phyloP scores from a whole-genome alignment of 2,888 invertebrate species.

The Altica lythri region DNA sequence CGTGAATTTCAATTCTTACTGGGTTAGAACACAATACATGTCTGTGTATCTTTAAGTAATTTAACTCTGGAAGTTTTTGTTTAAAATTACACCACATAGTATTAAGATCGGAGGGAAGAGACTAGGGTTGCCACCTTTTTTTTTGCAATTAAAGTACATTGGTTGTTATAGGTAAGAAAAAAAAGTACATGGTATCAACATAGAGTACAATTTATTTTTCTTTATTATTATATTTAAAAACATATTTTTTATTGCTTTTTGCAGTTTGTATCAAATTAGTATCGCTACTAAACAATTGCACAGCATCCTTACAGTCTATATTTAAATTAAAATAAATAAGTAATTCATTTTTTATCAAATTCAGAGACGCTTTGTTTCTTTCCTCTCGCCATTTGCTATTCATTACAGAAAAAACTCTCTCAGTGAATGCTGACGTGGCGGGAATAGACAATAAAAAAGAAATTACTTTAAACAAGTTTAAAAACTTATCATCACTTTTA shows the following conservation, averaged over 20 bases:
- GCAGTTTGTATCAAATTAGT: not conserved
- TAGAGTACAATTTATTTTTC: not conserved
- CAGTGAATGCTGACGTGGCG: constrained; percentile 9
- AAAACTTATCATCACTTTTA: constrained; percentile 7
- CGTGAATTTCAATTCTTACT: too few species aligned
- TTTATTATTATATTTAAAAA: not conserved
- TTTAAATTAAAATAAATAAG: not conserved
- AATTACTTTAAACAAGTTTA: constrained; percentile 10
- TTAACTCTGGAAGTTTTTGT: too few species aligned
- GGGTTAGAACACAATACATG: too few species aligned
- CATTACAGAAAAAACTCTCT: constrained; percentile 10
- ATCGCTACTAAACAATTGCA: not conserved
- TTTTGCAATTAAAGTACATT: not conserved
- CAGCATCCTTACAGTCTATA: not conserved
- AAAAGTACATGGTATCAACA: too few species aligned
- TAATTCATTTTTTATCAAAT: not conserved
- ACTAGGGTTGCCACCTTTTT: too few species aligned
- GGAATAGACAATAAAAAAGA: constrained; percentile 6
- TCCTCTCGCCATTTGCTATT: constrained; percentile 4
- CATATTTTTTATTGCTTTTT: not conserved
- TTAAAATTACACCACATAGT: too few species aligned
- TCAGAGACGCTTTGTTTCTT: not conserved
- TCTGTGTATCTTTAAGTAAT: too few species aligned
- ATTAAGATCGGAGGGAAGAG: too few species aligned
- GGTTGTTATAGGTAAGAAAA: not conserved